Evolutionary conservation across 2,797 vertebrate genomes (phyloP), one percentile per base, ranked within the genome.

Genomic region (Alca torda): DNA sequence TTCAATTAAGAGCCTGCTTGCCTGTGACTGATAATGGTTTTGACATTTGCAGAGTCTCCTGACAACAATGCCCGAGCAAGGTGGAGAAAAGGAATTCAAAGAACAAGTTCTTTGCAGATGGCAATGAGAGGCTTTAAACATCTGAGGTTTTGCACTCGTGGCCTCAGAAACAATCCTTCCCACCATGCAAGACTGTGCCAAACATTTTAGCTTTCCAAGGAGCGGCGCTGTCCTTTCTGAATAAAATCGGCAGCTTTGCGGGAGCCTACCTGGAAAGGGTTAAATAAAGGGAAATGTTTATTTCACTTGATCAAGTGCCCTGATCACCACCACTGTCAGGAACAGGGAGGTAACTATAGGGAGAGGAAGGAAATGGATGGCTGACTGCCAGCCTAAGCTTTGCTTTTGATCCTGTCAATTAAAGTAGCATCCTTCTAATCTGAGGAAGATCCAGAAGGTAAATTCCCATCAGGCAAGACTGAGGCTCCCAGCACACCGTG

Each of bases 1-100:
- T 94, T 97, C 97, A 95, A 84, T 97, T 97, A 97, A 96, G 81
- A 95, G 46, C 48, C 84, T 93, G 50, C 64, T 93, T 96, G 88
- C 46, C 64, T 92, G 77, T 85, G 92, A 90, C 77, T 92, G 92
- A 90, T 97, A 97, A 98, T 96, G 93, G 85, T 37, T 95, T 96
- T 98, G 97, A 98, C 97, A 98, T 98, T 98, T 97, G 75, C 96
- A 91, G 91, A 60, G 46, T 91, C 91, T 72, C 73, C 79, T 46
- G 89, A 86, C 91, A 97, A 91, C 90, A 96, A 69, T 72, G 78
- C 69, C 90, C 17, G 2, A 70, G 77, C 57, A 54, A 65, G 70
- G 10, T 31, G 59, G 65, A 85, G 56, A 16, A 84, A 85, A 90
- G 50, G 70, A 96, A 80, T 94, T 74, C 86, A 91, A 89, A 93